Conservation (phyloP, 2,888 invertebrate species). For the Mellilla xanthometata region DNA sequence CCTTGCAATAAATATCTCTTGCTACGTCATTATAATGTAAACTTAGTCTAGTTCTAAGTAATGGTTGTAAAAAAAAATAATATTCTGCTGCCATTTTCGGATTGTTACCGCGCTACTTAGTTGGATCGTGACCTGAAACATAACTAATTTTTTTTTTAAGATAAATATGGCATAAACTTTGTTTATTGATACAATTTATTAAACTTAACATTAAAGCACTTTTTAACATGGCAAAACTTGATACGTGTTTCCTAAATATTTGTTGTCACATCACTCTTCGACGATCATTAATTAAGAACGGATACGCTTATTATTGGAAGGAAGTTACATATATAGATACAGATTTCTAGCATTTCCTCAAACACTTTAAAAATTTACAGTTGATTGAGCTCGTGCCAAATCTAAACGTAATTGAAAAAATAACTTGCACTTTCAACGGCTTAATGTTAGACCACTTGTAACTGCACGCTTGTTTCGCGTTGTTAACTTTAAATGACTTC, state of each 20-base stretch:
- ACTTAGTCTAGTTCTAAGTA: conserved; percentile 1
- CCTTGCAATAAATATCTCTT: conserved; percentile 3
- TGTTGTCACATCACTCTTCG: conserved; percentile 24
- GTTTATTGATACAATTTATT: no score
- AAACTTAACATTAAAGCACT: not conserved
- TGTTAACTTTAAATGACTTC: conserved; percentile 20
- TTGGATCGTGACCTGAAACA: not conserved
- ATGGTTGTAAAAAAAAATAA: not conserved
- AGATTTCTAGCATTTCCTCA: conserved; percentile 28
- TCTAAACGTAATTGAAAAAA: conserved; percentile 33
- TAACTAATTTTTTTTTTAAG: not conserved
- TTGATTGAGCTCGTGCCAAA: conserved; percentile 27
- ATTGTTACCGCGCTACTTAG: not conserved
- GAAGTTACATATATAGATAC: conserved; percentile 34
- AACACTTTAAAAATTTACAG: conserved; percentile 13
- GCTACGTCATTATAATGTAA: conserved; percentile 2
- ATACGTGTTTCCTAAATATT: conserved; percentile 9
- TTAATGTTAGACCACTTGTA: conserved; percentile 18
- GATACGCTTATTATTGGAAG: conserved; percentile 52
- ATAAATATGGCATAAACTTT: no score
- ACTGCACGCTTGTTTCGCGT: conserved; percentile 17
- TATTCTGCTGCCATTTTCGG: not conserved
- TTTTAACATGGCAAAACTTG: not conserved
- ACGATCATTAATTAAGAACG: conserved; percentile 44
- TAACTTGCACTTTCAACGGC: conserved; percentile 21